These are phyloP conservation scores for Halcyon leucocephala DNA, from an alignment of 2,797 vertebrate genomes.

Conservation along the genomic window DNA sequence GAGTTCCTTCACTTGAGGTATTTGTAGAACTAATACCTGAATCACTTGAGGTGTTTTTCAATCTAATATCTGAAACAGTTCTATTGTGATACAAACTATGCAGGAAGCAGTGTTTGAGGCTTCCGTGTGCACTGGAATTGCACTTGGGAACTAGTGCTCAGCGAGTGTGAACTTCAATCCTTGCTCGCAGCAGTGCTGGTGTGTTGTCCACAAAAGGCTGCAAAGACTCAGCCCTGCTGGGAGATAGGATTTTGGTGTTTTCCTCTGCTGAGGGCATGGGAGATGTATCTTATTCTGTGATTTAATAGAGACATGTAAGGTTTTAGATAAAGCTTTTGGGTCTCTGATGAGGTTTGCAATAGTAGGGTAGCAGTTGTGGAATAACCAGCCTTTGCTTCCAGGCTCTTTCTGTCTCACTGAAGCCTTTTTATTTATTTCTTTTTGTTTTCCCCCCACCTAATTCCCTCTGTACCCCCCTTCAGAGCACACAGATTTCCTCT, in stretches of 20 bases:
- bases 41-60: slow-evolving; percentile 83
- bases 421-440: not conserved
- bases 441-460: rapidly evolving
- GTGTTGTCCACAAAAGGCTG: not conserved
- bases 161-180: not conserved
- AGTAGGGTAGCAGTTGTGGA: not conserved
- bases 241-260: not conserved
- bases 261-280: not conserved
- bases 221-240: not conserved
- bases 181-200: not conserved
- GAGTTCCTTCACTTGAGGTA: slow-evolving; percentile 92
- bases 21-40: not conserved
- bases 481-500: not conserved
- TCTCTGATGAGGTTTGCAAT: not conserved
- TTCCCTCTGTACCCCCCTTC: not conserved
- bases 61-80: not conserved
- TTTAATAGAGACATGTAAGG: not conserved
- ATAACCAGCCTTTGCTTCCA: not conserved
- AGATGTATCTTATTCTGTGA: not conserved
- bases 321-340: not conserved
- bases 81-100: not conserved
- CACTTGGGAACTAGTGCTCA: not conserved
- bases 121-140: not conserved
- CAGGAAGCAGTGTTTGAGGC: not conserved
- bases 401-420: not conserved